A percentile compares a stretch with the other conserved stretches of the same genome.
Conservation (phyloP, 2,888 invertebrate species). For the Trichacis sp. region DNA sequence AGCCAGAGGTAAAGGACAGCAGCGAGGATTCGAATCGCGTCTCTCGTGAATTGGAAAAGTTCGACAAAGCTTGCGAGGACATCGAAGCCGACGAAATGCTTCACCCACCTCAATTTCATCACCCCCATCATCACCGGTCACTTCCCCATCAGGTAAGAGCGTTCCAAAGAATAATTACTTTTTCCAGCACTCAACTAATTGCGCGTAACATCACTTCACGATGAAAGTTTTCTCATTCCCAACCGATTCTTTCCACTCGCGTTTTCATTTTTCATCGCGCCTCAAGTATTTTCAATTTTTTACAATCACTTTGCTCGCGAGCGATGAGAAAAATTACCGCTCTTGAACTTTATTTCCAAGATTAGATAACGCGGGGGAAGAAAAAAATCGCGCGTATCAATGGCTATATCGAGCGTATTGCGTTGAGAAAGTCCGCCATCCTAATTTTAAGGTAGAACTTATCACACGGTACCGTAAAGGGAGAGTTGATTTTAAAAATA, state of each 20-base stretch:
- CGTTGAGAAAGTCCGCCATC: too few relatives aligned
- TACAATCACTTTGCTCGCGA: too few relatives aligned
- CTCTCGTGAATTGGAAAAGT: constrained; percentile 53
- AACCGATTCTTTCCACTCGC: neutral
- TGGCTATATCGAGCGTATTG: too few relatives aligned
- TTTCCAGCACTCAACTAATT: too few relatives aligned
- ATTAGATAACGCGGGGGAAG: neutral
- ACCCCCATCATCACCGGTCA: constrained; percentile 75
- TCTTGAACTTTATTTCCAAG: neutral
- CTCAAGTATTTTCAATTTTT: too few relatives aligned
- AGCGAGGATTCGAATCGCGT: constrained; percentile 53
- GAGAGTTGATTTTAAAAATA: too few relatives aligned
- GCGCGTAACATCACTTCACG: too few relatives aligned
- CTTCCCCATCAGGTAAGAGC: constrained; percentile 75
- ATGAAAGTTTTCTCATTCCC: too few relatives aligned
- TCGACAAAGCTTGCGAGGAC: constrained; percentile 67
- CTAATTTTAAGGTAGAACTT: too few relatives aligned
- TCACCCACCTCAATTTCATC: constrained; percentile 76
- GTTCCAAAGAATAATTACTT: too few relatives aligned
- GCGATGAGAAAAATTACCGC: too few relatives aligned
- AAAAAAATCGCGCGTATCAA: neutral
- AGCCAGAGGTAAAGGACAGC: constrained; percentile 54
- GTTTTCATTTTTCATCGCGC: neutral
- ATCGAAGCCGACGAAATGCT: constrained; percentile 74
- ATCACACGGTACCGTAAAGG: too few relatives aligned